Percentiles rank a stretch among this genome's conserved stretches.
These are phyloP conservation scores for Mormoops blainvillei DNA, from an alignment of 2,113 vertebrate species.

Conservation along the genomic window DNA sequence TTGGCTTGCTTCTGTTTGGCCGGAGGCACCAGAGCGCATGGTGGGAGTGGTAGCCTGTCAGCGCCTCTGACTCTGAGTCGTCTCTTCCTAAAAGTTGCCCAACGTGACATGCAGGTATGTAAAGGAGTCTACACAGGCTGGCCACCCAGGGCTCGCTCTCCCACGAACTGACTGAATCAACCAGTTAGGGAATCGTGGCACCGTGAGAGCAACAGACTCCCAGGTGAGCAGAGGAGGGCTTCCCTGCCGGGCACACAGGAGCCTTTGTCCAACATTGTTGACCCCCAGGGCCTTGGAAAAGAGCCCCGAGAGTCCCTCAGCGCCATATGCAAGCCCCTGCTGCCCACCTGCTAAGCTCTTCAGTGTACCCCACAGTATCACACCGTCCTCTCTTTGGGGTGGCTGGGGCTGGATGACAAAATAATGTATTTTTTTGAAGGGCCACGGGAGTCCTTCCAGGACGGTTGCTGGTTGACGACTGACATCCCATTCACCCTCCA, in stretches of 20 bases:
- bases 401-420: neutral
- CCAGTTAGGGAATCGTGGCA: fast-evolving
- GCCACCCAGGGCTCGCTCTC: neutral
- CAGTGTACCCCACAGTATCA: neutral
- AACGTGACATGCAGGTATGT: fast-evolving
- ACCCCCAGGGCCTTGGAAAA: neutral
- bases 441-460: neutral
- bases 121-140: neutral
- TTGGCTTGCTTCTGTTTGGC: neutral
- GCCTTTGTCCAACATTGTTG: too few species aligned
- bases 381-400: neutral
- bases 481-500: neutral
- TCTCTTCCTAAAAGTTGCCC: neutral
- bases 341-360: neutral
- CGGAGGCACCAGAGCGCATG: fast-evolving
- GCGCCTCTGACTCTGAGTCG: fast-evolving
- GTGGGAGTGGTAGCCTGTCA: neutral
- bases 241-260: neutral
- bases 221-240: too few species aligned
- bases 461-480: neutral
- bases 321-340: neutral
- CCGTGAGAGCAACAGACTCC: neutral
- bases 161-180: neutral
- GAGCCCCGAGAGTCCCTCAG: neutral
- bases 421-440: neutral